Percentiles rank a stretch among this genome's conserved stretches.
Conservation (phyloP, 2,797 vertebrate species). For the Gallirallus australis region DNA sequence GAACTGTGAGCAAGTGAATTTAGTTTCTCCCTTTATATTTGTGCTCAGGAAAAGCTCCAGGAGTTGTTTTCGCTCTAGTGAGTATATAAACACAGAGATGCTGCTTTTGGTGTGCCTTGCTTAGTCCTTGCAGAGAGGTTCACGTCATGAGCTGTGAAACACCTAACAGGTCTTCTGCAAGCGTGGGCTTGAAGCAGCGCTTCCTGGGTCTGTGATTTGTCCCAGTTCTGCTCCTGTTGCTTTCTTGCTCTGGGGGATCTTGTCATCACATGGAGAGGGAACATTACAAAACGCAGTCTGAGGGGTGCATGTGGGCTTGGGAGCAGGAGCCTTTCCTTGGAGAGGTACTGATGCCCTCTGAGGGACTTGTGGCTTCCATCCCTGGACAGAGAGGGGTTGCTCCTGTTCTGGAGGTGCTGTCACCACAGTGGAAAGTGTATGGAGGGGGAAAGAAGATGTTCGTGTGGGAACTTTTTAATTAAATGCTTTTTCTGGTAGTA, state of each 20-base stretch:
- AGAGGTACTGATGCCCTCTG: not conserved
- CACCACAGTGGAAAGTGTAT: rapidly evolving
- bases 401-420: not conserved
- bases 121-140: not conserved
- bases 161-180: not conserved
- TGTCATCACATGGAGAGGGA: not conserved
- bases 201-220: not conserved
- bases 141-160: rapidly evolving
- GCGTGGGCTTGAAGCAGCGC: not conserved
- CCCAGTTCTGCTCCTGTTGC: not conserved
- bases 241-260: not conserved
- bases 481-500: not conserved
- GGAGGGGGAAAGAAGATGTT: not conserved
- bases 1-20: not conserved
- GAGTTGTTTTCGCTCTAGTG: not conserved
- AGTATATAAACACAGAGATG: no score
- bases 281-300: not conserved
- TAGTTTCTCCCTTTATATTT: not conserved
- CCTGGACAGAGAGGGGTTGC: not conserved
- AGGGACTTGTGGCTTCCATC: not conserved
- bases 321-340: not conserved
- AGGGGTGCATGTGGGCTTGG: rapidly evolving
- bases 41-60: not conserved
- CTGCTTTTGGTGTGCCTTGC: not conserved
- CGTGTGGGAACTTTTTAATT: not conserved